Conservation (phyloP, 1,140 invertebrate genomes). For the Araneus ventricosus region DNA sequence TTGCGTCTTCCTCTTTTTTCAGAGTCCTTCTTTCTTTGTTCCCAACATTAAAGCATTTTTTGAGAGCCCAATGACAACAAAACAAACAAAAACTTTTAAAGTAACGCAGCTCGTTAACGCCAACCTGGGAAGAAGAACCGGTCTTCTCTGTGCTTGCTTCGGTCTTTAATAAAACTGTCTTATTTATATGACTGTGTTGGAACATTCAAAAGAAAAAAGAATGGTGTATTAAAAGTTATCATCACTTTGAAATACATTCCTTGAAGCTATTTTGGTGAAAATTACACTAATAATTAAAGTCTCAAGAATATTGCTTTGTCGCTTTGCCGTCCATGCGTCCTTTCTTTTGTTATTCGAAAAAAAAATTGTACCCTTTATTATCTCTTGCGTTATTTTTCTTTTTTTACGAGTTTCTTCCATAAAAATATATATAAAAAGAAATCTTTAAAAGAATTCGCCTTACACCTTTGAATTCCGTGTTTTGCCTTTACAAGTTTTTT, state of each 20-base stretch:
- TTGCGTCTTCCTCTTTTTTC: neutral
- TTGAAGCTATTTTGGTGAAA: slow-evolving; percentile 10
- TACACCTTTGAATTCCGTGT: neutral
- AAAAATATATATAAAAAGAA: neutral
- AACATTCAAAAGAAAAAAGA: neutral
- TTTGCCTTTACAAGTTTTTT: neutral
- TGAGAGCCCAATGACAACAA: neutral
- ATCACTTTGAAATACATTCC: slow-evolving; percentile 23
- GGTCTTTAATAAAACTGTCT: slow-evolving; percentile 28
- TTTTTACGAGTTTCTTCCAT: neutral
- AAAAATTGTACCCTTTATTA: neutral
- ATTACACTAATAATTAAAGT: slow-evolving; percentile 48
- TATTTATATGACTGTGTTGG: neutral
- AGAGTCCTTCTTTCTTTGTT: neutral
- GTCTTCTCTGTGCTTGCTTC: neutral
- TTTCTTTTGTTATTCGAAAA: neutral
- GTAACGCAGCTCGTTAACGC: slow-evolving; percentile 39
- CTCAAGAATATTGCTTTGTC: neutral
- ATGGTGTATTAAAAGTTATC: neutral
- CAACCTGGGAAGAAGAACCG: neutral
- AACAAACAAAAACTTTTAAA: slow-evolving; percentile 17
- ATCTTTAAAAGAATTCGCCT: neutral
- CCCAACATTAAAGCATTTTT: slow-evolving; percentile 35
- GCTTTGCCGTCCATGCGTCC: neutral
- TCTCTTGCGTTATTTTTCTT: neutral